Evolutionary conservation across 2,113 vertebrate species (phyloP), one percentile per base, ranked within the genome.

Genomic region (Zosterops lateralis): DNA sequence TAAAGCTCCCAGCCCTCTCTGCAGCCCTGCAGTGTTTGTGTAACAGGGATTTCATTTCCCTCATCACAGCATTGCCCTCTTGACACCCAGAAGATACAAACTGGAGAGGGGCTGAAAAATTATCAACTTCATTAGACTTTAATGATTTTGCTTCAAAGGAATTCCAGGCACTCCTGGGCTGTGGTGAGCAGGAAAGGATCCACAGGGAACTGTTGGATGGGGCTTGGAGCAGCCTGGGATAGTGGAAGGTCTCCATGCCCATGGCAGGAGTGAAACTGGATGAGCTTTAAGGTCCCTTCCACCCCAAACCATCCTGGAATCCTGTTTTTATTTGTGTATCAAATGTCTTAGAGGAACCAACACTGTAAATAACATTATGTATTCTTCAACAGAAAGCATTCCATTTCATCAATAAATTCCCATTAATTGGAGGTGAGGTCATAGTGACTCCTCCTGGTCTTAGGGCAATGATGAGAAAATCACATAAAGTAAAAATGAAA

Each of bases 401-500:
- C 57, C 0, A 47, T 60, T 48, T 40, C 13, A 5, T n/a, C 45
- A 13, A 8, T 44, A 45, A 86, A 58, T 32, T 40, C 26, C 14
- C 40, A 4, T 42, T 28, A 26, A 56, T 34, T 70, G 70, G 62
- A 79, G 72, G 13, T 54, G 89, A 71, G 80, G 29, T 79, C 67
- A 10, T 3, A 32, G 62, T 61, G 92, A 50, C 84, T 94, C 87
- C 74, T 92, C 12, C 72, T 94, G 92, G 40, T 70, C 62, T 67
- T 51, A 9, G 42, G 57, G 45, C 40, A 56, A 28, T n/a, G 48
- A 28, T 32, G 44, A 60, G 36, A 53, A 87, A 92, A 78, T 51
- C 22, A 3, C 0, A 0, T 1, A 3, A 8, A 6, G 11, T 24
- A 64, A 56, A n/a, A 36, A 51, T 1, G 0, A 10, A 74, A 8